Percentiles rank a stretch among this genome's conserved stretches.
Conservation (phyloP, 2,113 vertebrate genomes). For the Pteronura brasiliensis region DNA sequence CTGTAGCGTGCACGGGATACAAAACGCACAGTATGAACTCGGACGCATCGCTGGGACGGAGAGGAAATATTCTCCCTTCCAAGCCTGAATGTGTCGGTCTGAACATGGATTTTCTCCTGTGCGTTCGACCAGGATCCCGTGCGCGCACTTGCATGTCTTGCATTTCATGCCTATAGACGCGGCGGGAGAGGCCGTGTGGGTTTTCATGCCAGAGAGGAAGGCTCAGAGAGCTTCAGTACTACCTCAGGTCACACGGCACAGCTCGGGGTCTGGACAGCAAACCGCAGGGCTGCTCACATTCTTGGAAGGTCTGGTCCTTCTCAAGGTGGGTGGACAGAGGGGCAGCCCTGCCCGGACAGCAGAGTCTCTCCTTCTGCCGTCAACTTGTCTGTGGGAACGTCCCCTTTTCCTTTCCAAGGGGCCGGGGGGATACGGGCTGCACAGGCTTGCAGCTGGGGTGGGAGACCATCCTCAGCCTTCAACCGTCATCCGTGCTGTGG, state of each 20-base stretch:
- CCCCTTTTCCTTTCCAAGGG: accelerated
- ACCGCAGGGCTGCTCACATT: neutral
- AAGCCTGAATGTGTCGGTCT: neutral
- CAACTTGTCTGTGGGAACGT: accelerated
- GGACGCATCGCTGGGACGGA: neutral
- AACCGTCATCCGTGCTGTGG: accelerated
- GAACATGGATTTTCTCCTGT: neutral
- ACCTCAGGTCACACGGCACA: neutral
- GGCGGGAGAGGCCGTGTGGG: accelerated
- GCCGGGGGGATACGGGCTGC: accelerated
- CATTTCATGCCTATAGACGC: neutral
- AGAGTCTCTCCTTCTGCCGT: accelerated
- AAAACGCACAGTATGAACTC: neutral
- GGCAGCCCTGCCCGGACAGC: accelerated
- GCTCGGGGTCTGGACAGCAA: accelerated
- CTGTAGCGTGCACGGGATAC: accelerated
- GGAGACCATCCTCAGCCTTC: neutral
- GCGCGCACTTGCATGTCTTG: neutral
- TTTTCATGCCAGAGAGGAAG: accelerated
- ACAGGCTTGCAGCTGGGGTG: neutral
- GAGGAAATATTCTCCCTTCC: neutral
- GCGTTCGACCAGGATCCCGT: neutral
- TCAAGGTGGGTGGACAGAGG: too few species aligned
- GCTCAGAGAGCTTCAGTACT: neutral
- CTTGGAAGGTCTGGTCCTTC: accelerated